Conservation (phyloP, 37 sponge, comb jelly and placozoan species). For the Petrosia ficiformis region DNA sequence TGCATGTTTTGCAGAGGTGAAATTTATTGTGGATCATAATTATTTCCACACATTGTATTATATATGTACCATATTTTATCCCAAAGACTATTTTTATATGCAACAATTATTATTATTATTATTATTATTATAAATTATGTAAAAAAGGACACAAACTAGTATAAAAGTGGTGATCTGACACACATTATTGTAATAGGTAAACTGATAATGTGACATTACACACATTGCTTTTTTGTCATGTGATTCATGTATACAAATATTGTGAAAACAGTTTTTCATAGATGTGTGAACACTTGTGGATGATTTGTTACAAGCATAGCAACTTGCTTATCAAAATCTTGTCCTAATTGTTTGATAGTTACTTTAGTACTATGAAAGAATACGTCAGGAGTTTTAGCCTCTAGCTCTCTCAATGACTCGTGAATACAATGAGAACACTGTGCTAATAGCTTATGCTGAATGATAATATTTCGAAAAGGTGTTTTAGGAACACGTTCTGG, state of each 20-base stretch:
- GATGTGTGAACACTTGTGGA: conserved; percentile 3
- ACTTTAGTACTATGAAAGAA: conserved; percentile 42
- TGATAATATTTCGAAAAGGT: not conserved
- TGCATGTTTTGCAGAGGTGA: too few relatives aligned
- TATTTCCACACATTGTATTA: too few relatives aligned
- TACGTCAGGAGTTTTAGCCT: conserved; percentile 47
- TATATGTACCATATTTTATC: not conserved
- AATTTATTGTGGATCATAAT: too few relatives aligned
- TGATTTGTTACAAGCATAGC: not conserved
- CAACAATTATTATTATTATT: too few relatives aligned
- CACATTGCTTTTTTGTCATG: too few relatives aligned
- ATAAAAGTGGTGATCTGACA: too few relatives aligned
- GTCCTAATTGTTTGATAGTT: not conserved
- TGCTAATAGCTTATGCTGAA: not conserved
- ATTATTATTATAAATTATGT: too few relatives aligned
- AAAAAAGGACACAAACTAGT: too few relatives aligned
- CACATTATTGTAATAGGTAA: too few relatives aligned
- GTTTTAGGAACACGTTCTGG: not conserved
- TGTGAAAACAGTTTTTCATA: not conserved
- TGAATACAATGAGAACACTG: conserved; percentile 13
- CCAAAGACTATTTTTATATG: too few relatives aligned
- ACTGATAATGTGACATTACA: too few relatives aligned
- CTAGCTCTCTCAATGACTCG: conserved; percentile 21
- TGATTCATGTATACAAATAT: not conserved
- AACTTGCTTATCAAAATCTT: not conserved